Evolutionary conservation across 2,113 vertebrate genomes (phyloP).

Genomic region (Phrynosoma platyrhinos): DNA sequence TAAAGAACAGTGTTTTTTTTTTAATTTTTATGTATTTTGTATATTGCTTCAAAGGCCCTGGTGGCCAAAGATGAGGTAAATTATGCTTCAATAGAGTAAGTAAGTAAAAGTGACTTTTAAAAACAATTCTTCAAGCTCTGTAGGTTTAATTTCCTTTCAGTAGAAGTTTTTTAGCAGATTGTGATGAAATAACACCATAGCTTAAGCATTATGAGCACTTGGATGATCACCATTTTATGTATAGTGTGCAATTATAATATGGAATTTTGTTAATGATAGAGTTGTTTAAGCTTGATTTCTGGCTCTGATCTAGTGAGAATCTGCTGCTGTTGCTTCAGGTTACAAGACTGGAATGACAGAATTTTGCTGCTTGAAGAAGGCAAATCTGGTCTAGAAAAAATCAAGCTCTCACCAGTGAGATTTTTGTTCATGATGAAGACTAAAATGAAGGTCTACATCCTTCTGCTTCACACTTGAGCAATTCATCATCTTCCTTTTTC

Average conservation of each 20-base stretch:
- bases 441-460: not conserved
- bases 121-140: no score
- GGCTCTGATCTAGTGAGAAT: conserved; percentile 50
- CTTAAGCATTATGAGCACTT: conserved; percentile 35
- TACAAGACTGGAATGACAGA: conserved; percentile 46
- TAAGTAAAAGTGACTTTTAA: no score
- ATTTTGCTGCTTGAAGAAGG: not conserved
- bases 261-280: conserved; percentile 48
- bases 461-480: not conserved
- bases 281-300: conserved; percentile 47
- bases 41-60: no score
- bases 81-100: not conserved
- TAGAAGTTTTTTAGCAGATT: conserved; percentile 39
- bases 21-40: no score
- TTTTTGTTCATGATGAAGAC: conserved; percentile 16
- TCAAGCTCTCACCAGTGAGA: conserved; percentile 17
- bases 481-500: not conserved
- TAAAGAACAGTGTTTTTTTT: no score
- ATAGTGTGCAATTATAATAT: conserved; percentile 56
- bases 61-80: not conserved
- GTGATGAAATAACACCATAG: conserved; percentile 48
- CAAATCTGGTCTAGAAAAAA: conserved; percentile 37
- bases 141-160: conserved; percentile 30
- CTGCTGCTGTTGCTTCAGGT: conserved; percentile 49
- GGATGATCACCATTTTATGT: conserved; percentile 47